Percentiles rank a stretch among this genome's conserved stretches.
Evolutionary conservation across 2,797 vertebrate genomes (phyloP).

Genomic region (Sciurus vulgaris): DNA sequence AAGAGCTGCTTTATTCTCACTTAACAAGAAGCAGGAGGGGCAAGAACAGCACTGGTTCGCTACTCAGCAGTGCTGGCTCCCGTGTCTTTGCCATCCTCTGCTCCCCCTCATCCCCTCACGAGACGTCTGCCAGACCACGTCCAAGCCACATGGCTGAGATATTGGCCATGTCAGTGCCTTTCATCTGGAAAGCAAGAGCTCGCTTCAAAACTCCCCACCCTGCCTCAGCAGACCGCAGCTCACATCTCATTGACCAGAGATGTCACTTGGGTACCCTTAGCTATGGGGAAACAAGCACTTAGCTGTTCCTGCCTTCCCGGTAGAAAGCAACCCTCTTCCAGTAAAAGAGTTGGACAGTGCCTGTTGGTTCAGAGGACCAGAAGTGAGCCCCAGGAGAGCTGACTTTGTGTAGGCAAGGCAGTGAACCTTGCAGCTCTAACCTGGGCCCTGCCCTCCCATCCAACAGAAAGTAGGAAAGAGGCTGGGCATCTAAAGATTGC

Average conservation of each 20-base stretch:
- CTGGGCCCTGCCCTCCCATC: no score
- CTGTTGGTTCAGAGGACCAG: background rate
- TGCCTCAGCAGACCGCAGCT: background rate
- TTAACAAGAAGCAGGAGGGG: background rate
- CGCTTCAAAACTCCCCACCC: background rate
- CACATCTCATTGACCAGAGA: background rate
- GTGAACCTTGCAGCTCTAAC: background rate
- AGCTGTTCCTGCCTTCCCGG: background rate
- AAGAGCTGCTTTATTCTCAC: background rate
- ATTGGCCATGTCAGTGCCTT: background rate
- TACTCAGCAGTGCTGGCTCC: background rate
- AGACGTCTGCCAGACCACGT: background rate
- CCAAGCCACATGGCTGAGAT: background rate
- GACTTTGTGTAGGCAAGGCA: background rate
- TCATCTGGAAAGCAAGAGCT: background rate
- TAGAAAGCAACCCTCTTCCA: background rate
- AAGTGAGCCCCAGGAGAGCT: no score
- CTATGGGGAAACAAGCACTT: background rate
- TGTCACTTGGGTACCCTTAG: background rate
- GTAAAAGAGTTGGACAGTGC: background rate
- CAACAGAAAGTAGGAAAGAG: background rate
- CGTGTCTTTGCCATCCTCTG: background rate
- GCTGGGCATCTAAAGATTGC: background rate
- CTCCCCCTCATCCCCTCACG: background rate
- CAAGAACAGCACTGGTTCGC: background rate